phyloP scores from a whole-genome alignment of 1,140 invertebrate species.

The Drosophila saltans region DNA sequence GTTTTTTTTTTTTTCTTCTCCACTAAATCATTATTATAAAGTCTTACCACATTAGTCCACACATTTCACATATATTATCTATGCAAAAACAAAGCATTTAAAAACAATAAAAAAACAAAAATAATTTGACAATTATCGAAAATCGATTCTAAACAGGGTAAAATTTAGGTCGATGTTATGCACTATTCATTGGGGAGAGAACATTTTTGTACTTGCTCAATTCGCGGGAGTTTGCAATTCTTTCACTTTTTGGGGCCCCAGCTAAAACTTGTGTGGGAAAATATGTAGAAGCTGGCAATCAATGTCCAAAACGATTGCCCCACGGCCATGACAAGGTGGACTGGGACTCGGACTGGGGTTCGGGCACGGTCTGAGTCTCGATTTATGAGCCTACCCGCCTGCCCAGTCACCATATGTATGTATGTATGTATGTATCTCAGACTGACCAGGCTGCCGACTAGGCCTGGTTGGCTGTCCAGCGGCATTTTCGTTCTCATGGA shows the following conservation, averaged over 20 bases:
- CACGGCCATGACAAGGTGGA: constrained; percentile 68
- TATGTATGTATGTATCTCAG: neutral
- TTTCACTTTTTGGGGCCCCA: constrained; percentile 71
- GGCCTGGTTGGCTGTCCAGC: constrained; percentile 17
- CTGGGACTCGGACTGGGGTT: neutral
- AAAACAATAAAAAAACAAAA: too few species aligned
- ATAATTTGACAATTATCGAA: too few species aligned
- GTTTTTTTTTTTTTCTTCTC: too few species aligned
- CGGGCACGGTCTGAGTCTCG: constrained; percentile 31
- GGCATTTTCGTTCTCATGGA: constrained; percentile 54
- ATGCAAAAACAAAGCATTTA: too few species aligned
- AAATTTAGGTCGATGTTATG: neutral
- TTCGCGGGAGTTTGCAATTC: constrained; percentile 44
- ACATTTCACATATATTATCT: too few species aligned
- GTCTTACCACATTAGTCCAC: too few species aligned
- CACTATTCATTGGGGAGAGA: neutral
- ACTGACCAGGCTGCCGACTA: neutral
- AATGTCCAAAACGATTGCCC: constrained; percentile 73
- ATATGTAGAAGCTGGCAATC: constrained; percentile 81
- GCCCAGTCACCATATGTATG: constrained; percentile 33
- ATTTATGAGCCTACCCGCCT: constrained; percentile 64
- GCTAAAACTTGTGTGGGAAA: constrained; percentile 66
- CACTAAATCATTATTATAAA: too few species aligned
- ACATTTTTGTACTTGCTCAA: constrained; percentile 45
- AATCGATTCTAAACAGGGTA: neutral